Percentiles rank a stretch among this genome's conserved stretches.
Evolutionary conservation across 37 sponge, comb jelly and placozoan genomes (phyloP).

Genomic region (Ianthella basta): DNA sequence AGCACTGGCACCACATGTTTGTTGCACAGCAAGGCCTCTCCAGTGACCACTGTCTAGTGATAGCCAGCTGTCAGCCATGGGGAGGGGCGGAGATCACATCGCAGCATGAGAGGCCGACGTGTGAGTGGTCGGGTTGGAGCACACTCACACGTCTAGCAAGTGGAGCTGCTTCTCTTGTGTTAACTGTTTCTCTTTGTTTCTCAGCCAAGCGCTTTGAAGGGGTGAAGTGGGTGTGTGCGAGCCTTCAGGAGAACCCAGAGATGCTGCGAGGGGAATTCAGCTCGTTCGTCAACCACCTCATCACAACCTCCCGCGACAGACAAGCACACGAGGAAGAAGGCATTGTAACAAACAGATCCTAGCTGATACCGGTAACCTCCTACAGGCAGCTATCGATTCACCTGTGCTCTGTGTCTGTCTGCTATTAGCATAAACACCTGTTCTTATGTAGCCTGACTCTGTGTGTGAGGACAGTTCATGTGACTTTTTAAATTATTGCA

Average conservation of each 20-base stretch:
- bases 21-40: slow-evolving; percentile 60
- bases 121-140: too few species aligned
- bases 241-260: slow-evolving; percentile 58
- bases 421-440: too few species aligned
- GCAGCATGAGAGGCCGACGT: background rate
- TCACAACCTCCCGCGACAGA: slow-evolving; percentile 36
- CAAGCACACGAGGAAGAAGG: slow-evolving; percentile 60
- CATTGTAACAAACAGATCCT: slow-evolving; percentile 19
- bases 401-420: too few species aligned
- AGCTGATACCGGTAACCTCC: too few species aligned
- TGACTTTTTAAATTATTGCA: too few species aligned
- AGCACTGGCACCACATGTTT: slow-evolving; percentile 74
- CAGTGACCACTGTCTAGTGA: slow-evolving; percentile 57
- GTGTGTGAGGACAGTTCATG: too few species aligned
- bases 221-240: slow-evolving; percentile 33
- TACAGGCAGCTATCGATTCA: too few species aligned
- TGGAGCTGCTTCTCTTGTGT: background rate
- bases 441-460: too few species aligned
- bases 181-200: slow-evolving; percentile 17
- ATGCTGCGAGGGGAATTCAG: slow-evolving; percentile 47
- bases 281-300: slow-evolving; percentile 34
- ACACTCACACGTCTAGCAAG: too few species aligned
- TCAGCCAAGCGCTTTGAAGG: slow-evolving; percentile 3
- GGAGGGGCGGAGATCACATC: background rate
- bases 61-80: slow-evolving; percentile 45